A percentile compares a stretch with the other conserved stretches of the same genome.
phyloP scores from a whole-genome alignment of 2,113 vertebrate species.

The Euleptes europaea region DNA sequence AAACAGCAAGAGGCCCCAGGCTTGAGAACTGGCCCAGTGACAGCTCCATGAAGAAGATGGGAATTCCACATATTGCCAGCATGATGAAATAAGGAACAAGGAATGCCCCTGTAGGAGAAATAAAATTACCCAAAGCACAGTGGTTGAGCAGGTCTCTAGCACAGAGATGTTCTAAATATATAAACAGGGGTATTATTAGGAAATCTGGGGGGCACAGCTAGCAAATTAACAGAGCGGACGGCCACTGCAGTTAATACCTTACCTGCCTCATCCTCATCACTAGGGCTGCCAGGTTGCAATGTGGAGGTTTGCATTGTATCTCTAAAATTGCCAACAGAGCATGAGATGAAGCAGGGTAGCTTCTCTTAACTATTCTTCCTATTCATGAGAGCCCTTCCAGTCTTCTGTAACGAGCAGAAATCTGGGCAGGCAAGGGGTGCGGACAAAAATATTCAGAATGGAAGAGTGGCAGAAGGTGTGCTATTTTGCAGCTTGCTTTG shows the following conservation, averaged over 20 bases:
- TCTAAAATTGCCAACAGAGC: neutral
- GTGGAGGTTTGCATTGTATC: neutral
- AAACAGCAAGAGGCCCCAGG: conserved; percentile 78
- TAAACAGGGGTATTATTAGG: too few relatives aligned
- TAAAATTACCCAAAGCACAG: neutral
- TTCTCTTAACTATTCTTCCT: neutral
- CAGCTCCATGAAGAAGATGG: conserved; percentile 83
- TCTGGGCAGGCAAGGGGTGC: neutral
- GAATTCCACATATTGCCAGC: conserved; percentile 82
- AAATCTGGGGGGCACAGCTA: neutral
- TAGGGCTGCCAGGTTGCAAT: neutral
- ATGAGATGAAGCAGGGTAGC: neutral
- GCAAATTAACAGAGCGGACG: neutral
- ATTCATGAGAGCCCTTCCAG: neutral
- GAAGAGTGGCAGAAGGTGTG: neutral
- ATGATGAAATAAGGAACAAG: conserved; percentile 84
- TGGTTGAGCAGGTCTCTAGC: neutral
- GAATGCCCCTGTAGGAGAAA: conserved; percentile 74
- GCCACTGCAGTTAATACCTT: neutral
- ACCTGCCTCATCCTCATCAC: neutral
- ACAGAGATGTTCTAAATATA: too few relatives aligned
- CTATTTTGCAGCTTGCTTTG: neutral
- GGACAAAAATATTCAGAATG: neutral
- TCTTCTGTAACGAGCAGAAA: neutral
- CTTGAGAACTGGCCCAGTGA: conserved; percentile 84